phyloP scores from a whole-genome alignment of 2,113 vertebrate genomes.

The Brevimyrus niger region DNA sequence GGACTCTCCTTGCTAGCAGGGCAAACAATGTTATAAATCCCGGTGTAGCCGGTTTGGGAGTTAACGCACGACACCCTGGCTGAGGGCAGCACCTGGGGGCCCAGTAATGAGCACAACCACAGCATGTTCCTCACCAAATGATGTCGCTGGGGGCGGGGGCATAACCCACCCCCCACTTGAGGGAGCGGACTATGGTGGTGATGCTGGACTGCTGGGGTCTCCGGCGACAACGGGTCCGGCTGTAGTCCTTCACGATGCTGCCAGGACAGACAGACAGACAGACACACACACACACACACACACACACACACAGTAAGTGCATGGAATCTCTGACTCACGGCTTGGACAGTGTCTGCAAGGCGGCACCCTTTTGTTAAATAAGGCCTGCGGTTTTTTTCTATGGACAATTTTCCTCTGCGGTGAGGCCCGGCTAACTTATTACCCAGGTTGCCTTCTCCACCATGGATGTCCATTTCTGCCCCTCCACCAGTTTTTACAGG shows the following conservation, averaged over 20 bases:
- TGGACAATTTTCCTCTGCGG: slow-evolving; percentile 14
- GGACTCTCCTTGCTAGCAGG: neutral
- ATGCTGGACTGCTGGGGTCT: slow-evolving; percentile 85
- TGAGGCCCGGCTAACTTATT: slow-evolving; percentile 7
- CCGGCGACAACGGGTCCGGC: slow-evolving; percentile 59
- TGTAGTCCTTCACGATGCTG: slow-evolving; percentile 83
- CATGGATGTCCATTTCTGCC: slow-evolving; percentile 12
- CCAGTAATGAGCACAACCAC: neutral
- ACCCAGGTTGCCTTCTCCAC: slow-evolving; percentile 6
- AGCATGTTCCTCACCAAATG: slow-evolving; percentile 72
- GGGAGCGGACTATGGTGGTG: slow-evolving; percentile 76
- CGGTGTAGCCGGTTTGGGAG: neutral
- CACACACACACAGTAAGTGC: neutral
- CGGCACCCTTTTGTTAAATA: slow-evolving; percentile 22
- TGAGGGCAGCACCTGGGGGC: neutral
- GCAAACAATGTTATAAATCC: neutral
- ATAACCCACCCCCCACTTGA: slow-evolving; percentile 71
- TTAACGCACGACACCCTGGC: neutral
- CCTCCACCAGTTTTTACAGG: slow-evolving; percentile 4
- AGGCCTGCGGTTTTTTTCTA: slow-evolving; percentile 13
- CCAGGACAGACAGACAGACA: slow-evolving; percentile 5
- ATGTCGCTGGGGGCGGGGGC: slow-evolving; percentile 88
- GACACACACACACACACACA: neutral
- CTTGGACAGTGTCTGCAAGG: slow-evolving; percentile 15
- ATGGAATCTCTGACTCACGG: slow-evolving; percentile 17